Evolutionary conservation across 2,797 vertebrate species (phyloP).

Genomic region (Pseudochirops corinnae): DNA sequence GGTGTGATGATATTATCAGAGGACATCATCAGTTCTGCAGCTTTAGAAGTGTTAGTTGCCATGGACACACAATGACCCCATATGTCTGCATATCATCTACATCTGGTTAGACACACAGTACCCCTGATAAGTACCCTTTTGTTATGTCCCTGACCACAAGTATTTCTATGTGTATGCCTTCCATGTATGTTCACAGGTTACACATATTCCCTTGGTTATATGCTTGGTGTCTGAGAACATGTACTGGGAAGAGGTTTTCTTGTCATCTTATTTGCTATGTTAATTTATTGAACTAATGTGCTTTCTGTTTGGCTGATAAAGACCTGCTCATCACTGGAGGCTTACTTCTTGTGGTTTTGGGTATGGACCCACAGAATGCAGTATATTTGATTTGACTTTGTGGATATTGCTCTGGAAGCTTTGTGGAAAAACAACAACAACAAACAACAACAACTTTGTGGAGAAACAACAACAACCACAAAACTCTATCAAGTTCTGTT

Average conservation of each 20-base stretch:
- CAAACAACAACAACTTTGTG: too few relatives aligned
- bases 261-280: not conserved
- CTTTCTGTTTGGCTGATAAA: not conserved
- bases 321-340: not conserved
- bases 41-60: not conserved
- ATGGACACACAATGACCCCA: not conserved
- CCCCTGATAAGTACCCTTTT: not conserved
- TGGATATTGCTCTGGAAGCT: not conserved
- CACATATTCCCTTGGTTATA: not conserved
- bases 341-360: not conserved
- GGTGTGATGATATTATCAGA: not conserved
- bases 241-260: not conserved
- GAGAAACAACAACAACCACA: not conserved
- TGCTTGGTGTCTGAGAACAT: not conserved
- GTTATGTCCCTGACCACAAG: not conserved
- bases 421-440: not conserved
- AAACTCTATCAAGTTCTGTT: too few relatives aligned
- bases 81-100: not conserved
- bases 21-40: not conserved
- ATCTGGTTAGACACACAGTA: not conserved
- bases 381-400: not conserved
- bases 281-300: not conserved
- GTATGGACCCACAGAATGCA: not conserved
- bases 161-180: not conserved
- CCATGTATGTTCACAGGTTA: not conserved